Evolutionary conservation across 1,140 invertebrate genomes (phyloP), one percentile per base, ranked within the genome.

Genomic region (Pseudobourletiella spinata): DNA sequence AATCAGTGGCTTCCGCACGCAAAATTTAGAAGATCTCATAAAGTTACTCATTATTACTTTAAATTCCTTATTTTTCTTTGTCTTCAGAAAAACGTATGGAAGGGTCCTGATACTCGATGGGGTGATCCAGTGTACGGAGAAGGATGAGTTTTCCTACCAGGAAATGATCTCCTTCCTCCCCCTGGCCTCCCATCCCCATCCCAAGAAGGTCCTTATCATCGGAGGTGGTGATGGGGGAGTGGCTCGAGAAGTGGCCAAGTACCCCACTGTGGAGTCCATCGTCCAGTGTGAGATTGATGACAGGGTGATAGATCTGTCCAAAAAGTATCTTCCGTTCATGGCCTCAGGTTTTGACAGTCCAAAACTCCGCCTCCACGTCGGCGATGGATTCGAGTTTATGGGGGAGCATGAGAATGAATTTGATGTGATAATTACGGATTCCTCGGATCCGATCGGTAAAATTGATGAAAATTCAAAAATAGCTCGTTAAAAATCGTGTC

Each of bases 351-450:
- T 97, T 66, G 77, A 84, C 0, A 84, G 85, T 76, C 82, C 86
- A 1, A 97, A 97, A 75, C 73, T 98, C 1, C 85, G 77, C 0
- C 72, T 98, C 1, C 82, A 88, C 69, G 84, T 98, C 44, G 89
- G 88, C 1, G 95, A 99, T 76, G 96, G 96, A 0, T 94, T 95
- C 72, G 86, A 95, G 68, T 99, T 93, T 74, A 87, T 99, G 81
- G 86, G 87, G 66, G 81, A 87, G 35, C 91, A 95, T 69, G 78
- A 80, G 50, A 80, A 84, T 29, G 84, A 91, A 76, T 99, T 94
- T 77, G 95, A 98, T 78, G 87, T 99, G 25, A 95, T 99, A 57
- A 97, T 99, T 32, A 99, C 96, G 0, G 96, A 99, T 74, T 96
- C 93, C 46, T 95, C 92, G 29, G 95, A 98, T 79, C 95, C 95